Conservation (phyloP, 2,888 invertebrate species). For the Bombylius major region DNA sequence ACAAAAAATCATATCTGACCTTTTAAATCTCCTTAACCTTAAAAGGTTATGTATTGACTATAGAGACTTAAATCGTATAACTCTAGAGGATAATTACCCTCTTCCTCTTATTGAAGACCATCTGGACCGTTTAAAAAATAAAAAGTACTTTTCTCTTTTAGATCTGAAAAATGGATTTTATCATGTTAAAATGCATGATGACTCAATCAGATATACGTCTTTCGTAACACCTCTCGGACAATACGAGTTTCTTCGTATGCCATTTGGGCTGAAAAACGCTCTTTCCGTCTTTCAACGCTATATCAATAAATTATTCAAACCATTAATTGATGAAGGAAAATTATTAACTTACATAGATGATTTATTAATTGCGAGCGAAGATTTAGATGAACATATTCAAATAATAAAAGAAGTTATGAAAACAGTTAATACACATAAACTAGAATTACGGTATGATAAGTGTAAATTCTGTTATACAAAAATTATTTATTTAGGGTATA, state of each 20-base stretch:
- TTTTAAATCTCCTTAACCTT: slow-evolving; percentile 4
- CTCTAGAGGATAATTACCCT: too few species aligned
- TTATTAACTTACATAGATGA: slow-evolving; percentile 16
- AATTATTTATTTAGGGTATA: slow-evolving; percentile 16
- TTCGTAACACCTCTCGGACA: slow-evolving; percentile 16
- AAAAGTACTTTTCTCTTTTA: slow-evolving; percentile 11
- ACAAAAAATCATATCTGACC: slow-evolving; percentile 2
- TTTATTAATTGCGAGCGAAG: slow-evolving; percentile 12
- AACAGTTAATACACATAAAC: slow-evolving; percentile 7
- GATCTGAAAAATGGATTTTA: slow-evolving; percentile 14
- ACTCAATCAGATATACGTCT: slow-evolving; percentile 13
- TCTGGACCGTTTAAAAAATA: slow-evolving; percentile 6
- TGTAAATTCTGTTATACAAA: slow-evolving; percentile 13
- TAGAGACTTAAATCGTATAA: slow-evolving; percentile 4
- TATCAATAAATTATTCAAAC: slow-evolving; percentile 12
- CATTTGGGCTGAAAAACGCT: slow-evolving; percentile 8
- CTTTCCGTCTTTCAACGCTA: slow-evolving; percentile 12
- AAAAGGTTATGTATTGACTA: slow-evolving; percentile 10
- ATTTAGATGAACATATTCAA: slow-evolving; percentile 11
- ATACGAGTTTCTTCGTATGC: slow-evolving; percentile 11
- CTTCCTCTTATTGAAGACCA: slow-evolving; percentile 6
- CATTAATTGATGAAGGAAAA: slow-evolving; percentile 7
- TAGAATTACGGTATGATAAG: slow-evolving; percentile 8
- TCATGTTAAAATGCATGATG: slow-evolving; percentile 10
- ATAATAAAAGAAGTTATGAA: slow-evolving; percentile 9